Base-by-base conservation (phyloP, 2,113 vertebrate genomes). In the Thunnus thynnus region DNA sequence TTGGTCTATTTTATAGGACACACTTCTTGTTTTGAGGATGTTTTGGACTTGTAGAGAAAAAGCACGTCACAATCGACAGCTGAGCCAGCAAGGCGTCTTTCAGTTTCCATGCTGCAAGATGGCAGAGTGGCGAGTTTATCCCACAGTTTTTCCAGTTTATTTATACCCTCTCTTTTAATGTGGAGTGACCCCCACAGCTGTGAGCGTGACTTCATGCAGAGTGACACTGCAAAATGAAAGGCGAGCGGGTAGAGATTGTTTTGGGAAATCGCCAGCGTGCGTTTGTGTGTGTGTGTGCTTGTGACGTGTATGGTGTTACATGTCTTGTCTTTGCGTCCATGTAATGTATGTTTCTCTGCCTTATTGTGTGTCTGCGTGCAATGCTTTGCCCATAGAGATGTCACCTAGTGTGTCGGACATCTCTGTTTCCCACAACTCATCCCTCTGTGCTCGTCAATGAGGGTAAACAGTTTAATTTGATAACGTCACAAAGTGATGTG, bases 401-500 rank as follows among this genome's bases (percentile, higher is more conserved):
- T 56, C 46, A 16, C 41, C 22, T 50, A 8, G 30, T 12, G 66
- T 74, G 30, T 78, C 18, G 18, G 41, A 25, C 44, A 55, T 48
- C 0, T 80, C 82, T 27, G 10, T 69, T 78, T 84, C 82, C 83
- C 78, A 73, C 76, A 66, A 74, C 54, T 80, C 57, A 58, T 76
- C 83, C 44, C 60, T 70, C 57, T 52, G 44, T 57, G 57, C 30
- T 71, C 46, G 69, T 82, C 80, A 60, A 13, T 63, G 18, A 74
- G 46, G 47, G 51, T 71, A 80, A 87, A 86, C 76, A 71, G 25
- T 82, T 85, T 85, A 77, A 92, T 90, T 87, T 65, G 75, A 91
- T 91, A 79, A 88, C 47, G 71, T 83, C 65, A 3, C 72, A 10
- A 48, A 71, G 61, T 72, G 76, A 36, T 27, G 54, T 58, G 66